Evolutionary conservation across 2,797 vertebrate species (phyloP).

Genomic region (Zalophus californianus): DNA sequence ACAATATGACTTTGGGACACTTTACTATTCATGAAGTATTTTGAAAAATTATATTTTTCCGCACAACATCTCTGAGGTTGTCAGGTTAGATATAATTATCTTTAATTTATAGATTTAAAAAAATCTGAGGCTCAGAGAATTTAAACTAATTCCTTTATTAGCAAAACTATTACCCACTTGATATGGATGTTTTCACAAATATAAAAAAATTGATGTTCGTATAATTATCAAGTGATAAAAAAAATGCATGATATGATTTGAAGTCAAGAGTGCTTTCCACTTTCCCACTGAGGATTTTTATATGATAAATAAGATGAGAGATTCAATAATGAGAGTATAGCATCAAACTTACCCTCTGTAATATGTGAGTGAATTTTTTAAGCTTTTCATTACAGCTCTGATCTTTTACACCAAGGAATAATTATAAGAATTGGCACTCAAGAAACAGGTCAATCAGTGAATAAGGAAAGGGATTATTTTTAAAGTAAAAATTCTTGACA

Average conservation of each 20-base stretch:
- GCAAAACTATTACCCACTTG: neutral
- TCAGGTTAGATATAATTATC: neutral
- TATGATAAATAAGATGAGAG: neutral
- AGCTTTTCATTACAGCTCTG: constrained; percentile 42
- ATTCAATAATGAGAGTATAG: constrained; percentile 5
- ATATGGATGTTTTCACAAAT: constrained; percentile 12
- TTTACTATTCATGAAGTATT: neutral
- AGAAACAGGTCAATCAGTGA: constrained; percentile 67
- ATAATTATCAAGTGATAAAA: constrained; percentile 29
- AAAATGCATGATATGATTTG: neutral
- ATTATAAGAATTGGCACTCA: constrained; percentile 64
- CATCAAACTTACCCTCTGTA: constrained; percentile 16
- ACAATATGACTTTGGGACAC: neutral
- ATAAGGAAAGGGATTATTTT: constrained; percentile 64
- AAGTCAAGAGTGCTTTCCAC: neutral
- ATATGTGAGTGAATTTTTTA: neutral
- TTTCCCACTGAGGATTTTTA: neutral
- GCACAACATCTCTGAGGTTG: neutral
- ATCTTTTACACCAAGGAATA: constrained; percentile 65
- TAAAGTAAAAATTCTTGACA: constrained; percentile 67
- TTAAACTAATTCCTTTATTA: constrained; percentile 46
- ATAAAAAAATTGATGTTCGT: neutral
- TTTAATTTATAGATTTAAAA: constrained; percentile 50
- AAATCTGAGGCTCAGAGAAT: neutral
- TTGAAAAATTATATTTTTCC: constrained; percentile 7